Conservation (phyloP, 2,888 invertebrate genomes). For the Caenorhabditis wallacei region DNA sequence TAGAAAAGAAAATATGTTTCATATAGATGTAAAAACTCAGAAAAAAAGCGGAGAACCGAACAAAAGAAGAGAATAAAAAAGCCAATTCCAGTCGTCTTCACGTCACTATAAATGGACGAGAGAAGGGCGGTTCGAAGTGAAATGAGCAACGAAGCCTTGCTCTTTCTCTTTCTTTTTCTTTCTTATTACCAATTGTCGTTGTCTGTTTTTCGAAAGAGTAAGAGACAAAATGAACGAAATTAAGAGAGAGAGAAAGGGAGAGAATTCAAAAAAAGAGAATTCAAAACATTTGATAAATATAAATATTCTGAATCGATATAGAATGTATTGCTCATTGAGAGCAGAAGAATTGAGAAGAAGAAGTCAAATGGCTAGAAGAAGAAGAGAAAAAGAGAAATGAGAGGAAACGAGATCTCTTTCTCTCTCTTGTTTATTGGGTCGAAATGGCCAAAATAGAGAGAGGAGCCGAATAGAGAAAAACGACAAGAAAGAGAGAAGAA, state of each 20-base stretch:
- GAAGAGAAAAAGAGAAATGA: conserved; percentile 10
- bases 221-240: conserved; percentile 10
- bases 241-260: neutral
- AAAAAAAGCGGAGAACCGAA: neutral
- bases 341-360: neutral
- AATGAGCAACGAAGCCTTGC: conserved; percentile 26
- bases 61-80: neutral
- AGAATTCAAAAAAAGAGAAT: too few relatives aligned
- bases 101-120: conserved; percentile 31
- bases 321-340: conserved; percentile 11
- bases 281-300: neutral
- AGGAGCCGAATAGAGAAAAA: conserved; percentile 25
- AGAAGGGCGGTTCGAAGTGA: conserved; percentile 27
- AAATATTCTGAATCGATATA: neutral
- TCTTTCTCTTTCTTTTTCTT: conserved; percentile 3
- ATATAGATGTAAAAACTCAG: too few relatives aligned
- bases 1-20: too few relatives aligned
- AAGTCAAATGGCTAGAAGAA: conserved; percentile 28
- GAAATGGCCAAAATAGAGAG: conserved; percentile 22
- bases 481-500: neutral
- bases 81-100: conserved; percentile 1
- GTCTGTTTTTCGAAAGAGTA: neutral
- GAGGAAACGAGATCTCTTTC: conserved; percentile 35
- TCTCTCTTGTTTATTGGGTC: conserved; percentile 20
- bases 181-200: neutral